A percentile compares a stretch with the other conserved stretches of the same genome.
phyloP scores from a whole-genome alignment of 2,113 vertebrate species.

The Myotis yumanensis region DNA sequence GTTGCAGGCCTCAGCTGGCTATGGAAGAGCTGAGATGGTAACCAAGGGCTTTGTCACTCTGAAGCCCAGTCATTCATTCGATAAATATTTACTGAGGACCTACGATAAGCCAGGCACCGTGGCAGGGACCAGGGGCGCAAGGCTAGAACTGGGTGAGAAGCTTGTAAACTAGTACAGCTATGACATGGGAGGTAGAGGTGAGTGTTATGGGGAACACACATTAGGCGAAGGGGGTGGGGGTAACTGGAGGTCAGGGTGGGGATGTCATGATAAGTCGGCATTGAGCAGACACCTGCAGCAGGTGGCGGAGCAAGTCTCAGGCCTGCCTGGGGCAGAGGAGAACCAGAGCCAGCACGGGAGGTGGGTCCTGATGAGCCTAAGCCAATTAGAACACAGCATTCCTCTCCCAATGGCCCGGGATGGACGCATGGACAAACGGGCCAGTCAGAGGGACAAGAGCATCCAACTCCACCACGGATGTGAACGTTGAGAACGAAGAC shows the following conservation, averaged over 20 bases:
- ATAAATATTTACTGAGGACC: conserved; percentile 5
- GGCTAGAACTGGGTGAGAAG: neutral
- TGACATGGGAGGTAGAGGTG: neutral
- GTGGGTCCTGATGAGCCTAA: neutral
- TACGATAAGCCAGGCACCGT: neutral
- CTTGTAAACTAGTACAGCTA: neutral
- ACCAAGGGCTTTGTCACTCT: neutral
- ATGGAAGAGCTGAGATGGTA: neutral
- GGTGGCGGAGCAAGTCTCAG: neutral
- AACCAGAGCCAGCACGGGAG: accelerated
- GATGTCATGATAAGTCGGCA: neutral
- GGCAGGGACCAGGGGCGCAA: neutral
- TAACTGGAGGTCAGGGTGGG: neutral
- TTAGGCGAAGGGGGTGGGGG: neutral
- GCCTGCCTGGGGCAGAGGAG: neutral
- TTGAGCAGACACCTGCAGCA: neutral
- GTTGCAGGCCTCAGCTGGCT: neutral
- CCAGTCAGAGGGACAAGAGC: neutral
- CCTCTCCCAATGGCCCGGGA: neutral
- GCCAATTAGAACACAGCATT: neutral
- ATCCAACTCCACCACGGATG: too few species aligned
- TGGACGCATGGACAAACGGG: neutral
- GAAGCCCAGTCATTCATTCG: neutral
- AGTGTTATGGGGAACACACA: neutral
- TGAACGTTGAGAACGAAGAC: neutral